Evolutionary conservation across 2,888 invertebrate species (phyloP).

Genomic region (Chrysomela aeneicollis): DNA sequence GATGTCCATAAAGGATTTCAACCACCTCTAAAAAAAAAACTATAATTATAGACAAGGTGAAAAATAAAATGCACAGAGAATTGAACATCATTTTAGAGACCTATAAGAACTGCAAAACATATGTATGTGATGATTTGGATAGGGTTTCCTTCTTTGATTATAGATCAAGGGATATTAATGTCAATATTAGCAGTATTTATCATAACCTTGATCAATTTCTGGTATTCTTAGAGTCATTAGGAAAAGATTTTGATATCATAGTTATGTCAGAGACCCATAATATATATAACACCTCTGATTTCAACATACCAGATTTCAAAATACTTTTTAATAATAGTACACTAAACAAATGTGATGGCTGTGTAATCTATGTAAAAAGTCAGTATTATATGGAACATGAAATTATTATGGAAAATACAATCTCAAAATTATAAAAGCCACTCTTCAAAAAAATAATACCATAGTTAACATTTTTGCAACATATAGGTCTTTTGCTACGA

Average conservation of each 20-base stretch:
- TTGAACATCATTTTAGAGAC: conserved; percentile 15
- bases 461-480: not conserved
- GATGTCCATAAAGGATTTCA: too few relatives aligned
- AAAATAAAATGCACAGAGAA: conserved; percentile 3
- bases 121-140: conserved; percentile 17
- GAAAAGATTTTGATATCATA: conserved; percentile 21
- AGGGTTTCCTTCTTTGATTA: conserved; percentile 18
- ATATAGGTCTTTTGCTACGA: conserved; percentile 12
- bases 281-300: conserved; percentile 9
- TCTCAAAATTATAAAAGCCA: conserved; percentile 9
- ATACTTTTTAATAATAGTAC: conserved; percentile 15
- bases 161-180: conserved; percentile 1
- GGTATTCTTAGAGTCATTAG: conserved; percentile 11
- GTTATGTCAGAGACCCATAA: conserved; percentile 24
- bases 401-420: not conserved
- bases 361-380: conserved; percentile 7
- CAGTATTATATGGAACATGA: not conserved
- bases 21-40: too few relatives aligned
- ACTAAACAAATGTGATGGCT: conserved; percentile 15
- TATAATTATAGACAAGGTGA: too few relatives aligned
- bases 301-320: conserved; percentile 14
- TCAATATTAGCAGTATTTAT: conserved; percentile 18
- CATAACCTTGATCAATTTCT: conserved; percentile 21
- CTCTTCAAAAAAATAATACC: not conserved
- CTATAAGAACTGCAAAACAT: conserved; percentile 12